phyloP scores from a whole-genome alignment of 2,797 vertebrate genomes.

The Eulemur coronatus region DNA sequence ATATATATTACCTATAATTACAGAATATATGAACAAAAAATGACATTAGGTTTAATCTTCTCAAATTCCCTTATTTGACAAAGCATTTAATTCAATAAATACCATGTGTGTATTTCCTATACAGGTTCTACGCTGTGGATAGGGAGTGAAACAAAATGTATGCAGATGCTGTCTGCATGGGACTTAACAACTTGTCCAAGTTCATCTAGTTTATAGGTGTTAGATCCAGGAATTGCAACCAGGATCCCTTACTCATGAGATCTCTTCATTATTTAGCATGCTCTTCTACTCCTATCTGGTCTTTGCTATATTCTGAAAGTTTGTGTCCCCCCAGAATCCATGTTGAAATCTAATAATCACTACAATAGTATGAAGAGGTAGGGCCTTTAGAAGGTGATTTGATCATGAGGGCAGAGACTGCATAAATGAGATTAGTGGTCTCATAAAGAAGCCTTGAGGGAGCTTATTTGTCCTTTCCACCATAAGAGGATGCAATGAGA shows the following conservation, averaged over 20 bases:
- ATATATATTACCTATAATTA: not conserved
- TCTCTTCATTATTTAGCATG: not conserved
- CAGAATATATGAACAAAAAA: not conserved
- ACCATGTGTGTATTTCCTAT: not conserved
- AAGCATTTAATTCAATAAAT: conserved; percentile 13
- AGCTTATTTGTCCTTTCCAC: not conserved
- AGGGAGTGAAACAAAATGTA: not conserved
- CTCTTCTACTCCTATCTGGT: not conserved
- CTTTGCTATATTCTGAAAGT: not conserved
- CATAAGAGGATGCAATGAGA: not conserved
- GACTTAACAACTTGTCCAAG: not conserved
- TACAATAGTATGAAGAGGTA: not conserved
- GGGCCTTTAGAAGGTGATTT: not conserved
- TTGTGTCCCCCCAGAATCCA: not conserved
- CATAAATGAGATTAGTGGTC: not conserved
- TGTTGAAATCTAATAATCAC: not conserved
- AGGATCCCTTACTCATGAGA: not conserved
- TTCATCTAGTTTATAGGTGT: not conserved
- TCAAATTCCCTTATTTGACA: not conserved
- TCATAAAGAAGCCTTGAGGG: not conserved
- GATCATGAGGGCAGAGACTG: not conserved
- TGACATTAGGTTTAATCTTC: not conserved
- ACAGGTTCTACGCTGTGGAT: not conserved
- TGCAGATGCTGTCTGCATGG: not conserved
- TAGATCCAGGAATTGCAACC: not conserved